A percentile compares a stretch with the other conserved stretches of the same genome.
These are phyloP conservation scores for Ophion slaviceki DNA, from an alignment of 2,888 invertebrate species.

Conservation along the genomic window DNA sequence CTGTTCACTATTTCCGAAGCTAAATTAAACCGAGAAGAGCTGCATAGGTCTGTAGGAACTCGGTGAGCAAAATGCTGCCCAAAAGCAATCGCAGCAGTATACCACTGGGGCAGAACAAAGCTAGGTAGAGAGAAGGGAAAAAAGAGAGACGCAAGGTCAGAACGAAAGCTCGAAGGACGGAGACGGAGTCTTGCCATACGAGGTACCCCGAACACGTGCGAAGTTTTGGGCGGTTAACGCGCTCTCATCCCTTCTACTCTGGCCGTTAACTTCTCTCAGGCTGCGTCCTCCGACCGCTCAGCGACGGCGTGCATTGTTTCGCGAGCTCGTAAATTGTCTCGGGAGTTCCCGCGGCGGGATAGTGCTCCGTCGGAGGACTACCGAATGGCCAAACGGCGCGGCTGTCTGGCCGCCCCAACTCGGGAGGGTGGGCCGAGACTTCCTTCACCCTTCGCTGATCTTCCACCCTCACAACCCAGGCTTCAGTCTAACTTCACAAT, in stretches of 20 bases:
- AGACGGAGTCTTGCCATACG: slow-evolving; percentile 34
- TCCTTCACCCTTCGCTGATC: slow-evolving; percentile 56
- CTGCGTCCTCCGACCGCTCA: slow-evolving; percentile 52
- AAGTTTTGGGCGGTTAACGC: slow-evolving; percentile 59
- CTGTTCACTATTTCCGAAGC: slow-evolving; percentile 34
- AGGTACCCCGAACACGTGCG: slow-evolving; percentile 54
- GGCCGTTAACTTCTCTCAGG: slow-evolving; percentile 60
- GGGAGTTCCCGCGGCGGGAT: slow-evolving; percentile 69
- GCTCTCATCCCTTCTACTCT: slow-evolving; percentile 33
- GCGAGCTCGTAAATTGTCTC: slow-evolving; percentile 78
- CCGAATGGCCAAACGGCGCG: slow-evolving; percentile 34
- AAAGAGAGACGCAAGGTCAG: slow-evolving; percentile 38
- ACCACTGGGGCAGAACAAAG: slow-evolving; percentile 46
- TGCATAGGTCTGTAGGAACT: slow-evolving; percentile 31
- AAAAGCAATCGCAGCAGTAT: slow-evolving; percentile 42
- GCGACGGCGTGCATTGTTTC: slow-evolving; percentile 76
- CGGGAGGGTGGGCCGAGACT: slow-evolving; percentile 46
- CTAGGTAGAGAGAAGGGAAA: neutral
- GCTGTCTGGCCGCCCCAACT: slow-evolving; percentile 45
- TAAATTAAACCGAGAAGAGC: slow-evolving; percentile 29
- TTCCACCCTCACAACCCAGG: slow-evolving; percentile 38
- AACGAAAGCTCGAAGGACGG: slow-evolving; percentile 34
- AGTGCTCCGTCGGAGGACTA: slow-evolving; percentile 40
- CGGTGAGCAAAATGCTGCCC: slow-evolving; percentile 42
- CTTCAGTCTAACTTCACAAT: neutral